Conservation (phyloP, 1,140 invertebrate genomes). For the Mycetomoellerius zeteki region DNA sequence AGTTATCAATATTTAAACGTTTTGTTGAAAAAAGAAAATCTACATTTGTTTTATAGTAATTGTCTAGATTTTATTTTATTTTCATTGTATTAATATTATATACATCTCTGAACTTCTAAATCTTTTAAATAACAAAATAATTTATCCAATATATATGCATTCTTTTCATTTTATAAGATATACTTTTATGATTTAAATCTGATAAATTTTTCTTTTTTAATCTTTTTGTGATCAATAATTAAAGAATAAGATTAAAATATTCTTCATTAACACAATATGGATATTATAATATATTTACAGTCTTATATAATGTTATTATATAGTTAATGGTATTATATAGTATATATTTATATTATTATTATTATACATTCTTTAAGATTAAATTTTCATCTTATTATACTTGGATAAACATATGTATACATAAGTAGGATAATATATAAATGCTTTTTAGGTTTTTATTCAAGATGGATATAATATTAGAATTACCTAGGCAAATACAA, state of each 20-base stretch:
- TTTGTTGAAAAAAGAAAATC: not conserved
- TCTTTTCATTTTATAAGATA: not conserved
- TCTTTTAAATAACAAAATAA: not conserved
- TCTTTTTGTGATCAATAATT: not conserved
- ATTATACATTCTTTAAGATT: not conserved
- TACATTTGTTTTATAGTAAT: not conserved
- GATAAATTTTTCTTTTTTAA: not conserved
- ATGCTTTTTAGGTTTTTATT: not conserved
- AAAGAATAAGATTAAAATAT: not conserved
- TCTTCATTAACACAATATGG: not conserved
- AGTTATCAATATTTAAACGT: not conserved
- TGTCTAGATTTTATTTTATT: not conserved
- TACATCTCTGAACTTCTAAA: not conserved
- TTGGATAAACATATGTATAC: not conserved
- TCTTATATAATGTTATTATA: constrained; percentile 6
- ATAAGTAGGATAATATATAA: not conserved
- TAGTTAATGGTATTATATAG: too few species aligned
- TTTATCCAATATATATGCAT: not conserved
- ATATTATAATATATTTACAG: not conserved
- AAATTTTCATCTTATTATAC: not conserved
- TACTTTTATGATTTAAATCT: not conserved
- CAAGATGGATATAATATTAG: constrained; percentile 68
- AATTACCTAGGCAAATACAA: constrained; percentile 78
- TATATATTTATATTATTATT: not conserved
- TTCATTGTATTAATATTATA: not conserved